Percentiles rank a stretch among this genome's conserved stretches.
phyloP scores from a whole-genome alignment of 2,888 invertebrate genomes.

The Heteromurus nitidus region DNA sequence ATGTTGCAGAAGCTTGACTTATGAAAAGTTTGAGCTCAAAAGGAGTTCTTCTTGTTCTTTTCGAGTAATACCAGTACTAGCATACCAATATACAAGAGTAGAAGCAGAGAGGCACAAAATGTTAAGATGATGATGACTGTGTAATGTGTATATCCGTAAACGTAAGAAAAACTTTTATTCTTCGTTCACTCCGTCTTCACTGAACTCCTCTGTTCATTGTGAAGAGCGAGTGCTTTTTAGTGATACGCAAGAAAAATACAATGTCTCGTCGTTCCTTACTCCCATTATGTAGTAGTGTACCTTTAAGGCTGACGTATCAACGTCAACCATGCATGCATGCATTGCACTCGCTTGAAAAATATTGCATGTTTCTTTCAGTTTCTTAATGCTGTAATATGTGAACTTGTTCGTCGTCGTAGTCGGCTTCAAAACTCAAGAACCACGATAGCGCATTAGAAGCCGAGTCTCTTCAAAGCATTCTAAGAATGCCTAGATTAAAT shows the following conservation, averaged over 20 bases:
- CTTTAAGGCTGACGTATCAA: too few relatives aligned
- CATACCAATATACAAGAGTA: not conserved
- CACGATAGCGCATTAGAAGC: too few relatives aligned
- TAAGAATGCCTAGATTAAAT: not conserved
- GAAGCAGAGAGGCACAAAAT: too few relatives aligned
- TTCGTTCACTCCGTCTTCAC: not conserved
- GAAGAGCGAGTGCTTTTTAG: not conserved
- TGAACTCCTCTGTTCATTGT: not conserved
- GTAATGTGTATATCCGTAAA: conserved; percentile 22
- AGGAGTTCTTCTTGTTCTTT: too few relatives aligned
- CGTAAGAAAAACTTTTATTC: not conserved
- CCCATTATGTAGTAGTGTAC: not conserved
- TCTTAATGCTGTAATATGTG: not conserved
- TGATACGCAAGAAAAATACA: not conserved
- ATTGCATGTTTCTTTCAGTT: not conserved
- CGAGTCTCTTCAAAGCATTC: not conserved
- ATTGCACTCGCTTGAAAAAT: not conserved
- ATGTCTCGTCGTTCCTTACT: not conserved
- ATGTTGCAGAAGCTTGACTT: too few relatives aligned
- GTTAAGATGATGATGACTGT: not conserved
- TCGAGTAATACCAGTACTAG: conserved; percentile 14
- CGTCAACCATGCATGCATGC: conserved; percentile 3
- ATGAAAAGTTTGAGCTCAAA: too few relatives aligned
- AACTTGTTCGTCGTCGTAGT: not conserved
- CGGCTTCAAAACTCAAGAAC: too few relatives aligned